Base-by-base conservation (phyloP, 2,888 invertebrate species). In the Napeogenes sylphis region DNA sequence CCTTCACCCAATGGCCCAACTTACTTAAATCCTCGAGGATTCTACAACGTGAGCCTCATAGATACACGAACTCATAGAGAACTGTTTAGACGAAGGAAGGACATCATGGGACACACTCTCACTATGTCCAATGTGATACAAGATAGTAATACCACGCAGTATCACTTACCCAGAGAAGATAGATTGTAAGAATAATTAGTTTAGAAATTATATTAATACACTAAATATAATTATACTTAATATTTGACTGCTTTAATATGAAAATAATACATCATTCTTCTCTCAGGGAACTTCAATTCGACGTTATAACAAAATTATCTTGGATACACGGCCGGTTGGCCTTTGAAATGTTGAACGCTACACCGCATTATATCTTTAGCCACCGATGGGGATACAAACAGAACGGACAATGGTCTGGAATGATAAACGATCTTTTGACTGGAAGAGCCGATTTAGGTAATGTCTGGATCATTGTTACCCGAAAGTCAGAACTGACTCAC, bases 81-180 rank as follows among this genome's bases (percentile, higher is more conserved):
- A 65, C 63, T 81, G 63, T 89, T 73, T 68, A 71, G 81, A 30
- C 73, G 88, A 58, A 75, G 88, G 2, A 70, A 73, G n/a, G 74
- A 89, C 66, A 66, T 87, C 8, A 81, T 76, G 78, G 81, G 85
- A 0, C 81, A 84, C 61, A 70, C 80, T 0, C 64, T 89, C 4
- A 84, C 80, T 0, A 84, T 87, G 81, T 73, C 83, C n/a, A 83
- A 83, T 47, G 85, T 84, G 0, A 80, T 89, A 46, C 83, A 84
- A 60, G 85, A 88, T 57, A 86, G 82, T 59, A 88, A 88, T 63
- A 71, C 72, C 0, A 79, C 85, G 0, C 68, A 64, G 33, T 75
- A 81, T 21, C 84, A 86, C 69, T 62, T 88, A 33, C 74, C 78
- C 0, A 73, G 72, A 51, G 85, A 88, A 59, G 80, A 85, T 63